Base-by-base conservation (phyloP, 2,888 invertebrate genomes). In the Drosophila paracracens region DNA sequence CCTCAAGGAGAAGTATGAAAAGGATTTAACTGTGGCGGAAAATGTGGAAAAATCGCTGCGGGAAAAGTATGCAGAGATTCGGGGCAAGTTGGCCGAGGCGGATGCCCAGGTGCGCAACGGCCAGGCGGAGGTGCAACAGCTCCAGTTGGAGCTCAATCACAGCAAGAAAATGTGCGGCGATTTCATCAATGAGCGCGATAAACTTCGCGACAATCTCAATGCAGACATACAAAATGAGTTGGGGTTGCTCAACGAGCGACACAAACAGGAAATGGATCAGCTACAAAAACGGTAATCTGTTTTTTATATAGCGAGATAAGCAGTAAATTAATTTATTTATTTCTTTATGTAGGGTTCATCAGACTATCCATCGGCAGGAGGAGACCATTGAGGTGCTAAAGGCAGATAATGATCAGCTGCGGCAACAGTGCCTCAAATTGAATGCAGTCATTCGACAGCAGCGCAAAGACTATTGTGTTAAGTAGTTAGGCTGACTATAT, bases 301-400 rank as follows among this genome's bases (percentile, higher is more conserved):
- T 7, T 7, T 29, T 29, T 4, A 4, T 18, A 21, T 18, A 18
- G 25, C 21, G 21, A 21, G 21, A 21, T 21, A 21, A 21, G 11
- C 13, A 27, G n/a, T 31, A 21, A 18, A 10, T 43, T 6, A n/a
- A 43, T 38, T 7, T 31, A 0, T 10, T 29, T 33, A 13, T n/a
- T 18, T 4, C 10, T 27, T 33, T 25, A 18, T 52, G 57, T 88
- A 97, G 97, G 88, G 96, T 97, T 21, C 97, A 97, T 92, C 95
- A 96, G 69, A 96, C 97, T 0, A 95, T 97, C 27, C 95, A 96
- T 0, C 95, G 96, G 70, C 97, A 97, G 91, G 97, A 97, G 91
- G 95, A 96, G 6, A 95, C 96, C 10, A 94, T 97, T 60, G 95
- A 95, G 74, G 95, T 96, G 70, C 93, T 97, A 38, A 95, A 95